Conservation (phyloP, 2,797 vertebrate species). For the Silurus aristotelis region DNA sequence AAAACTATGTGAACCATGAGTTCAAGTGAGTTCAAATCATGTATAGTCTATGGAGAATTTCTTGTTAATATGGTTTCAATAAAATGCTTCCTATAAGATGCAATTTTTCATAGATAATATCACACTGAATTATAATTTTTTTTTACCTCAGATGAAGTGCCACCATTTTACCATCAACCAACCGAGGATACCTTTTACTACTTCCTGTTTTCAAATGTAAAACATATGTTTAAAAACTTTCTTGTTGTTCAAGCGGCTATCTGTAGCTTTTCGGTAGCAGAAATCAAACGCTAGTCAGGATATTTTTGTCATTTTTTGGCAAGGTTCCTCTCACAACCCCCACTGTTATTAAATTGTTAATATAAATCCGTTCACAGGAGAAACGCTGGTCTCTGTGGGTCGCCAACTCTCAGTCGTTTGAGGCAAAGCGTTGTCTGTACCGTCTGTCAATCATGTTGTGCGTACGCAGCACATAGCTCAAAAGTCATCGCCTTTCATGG, state of each 20-base stretch:
- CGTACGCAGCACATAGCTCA: background rate
- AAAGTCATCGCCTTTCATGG: background rate
- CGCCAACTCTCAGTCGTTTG: background rate
- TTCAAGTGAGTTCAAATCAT: no score
- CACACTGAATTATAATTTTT: background rate
- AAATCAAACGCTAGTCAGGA: background rate
- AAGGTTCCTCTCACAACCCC: background rate
- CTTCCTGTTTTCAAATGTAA: background rate
- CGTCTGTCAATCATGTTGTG: conserved; percentile 1
- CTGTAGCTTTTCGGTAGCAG: background rate
- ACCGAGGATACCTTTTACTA: background rate
- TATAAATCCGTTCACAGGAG: background rate
- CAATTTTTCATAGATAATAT: background rate
- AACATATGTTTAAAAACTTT: background rate
- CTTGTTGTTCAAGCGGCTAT: background rate
- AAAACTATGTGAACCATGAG: background rate
- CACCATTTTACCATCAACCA: background rate
- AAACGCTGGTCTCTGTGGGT: background rate
- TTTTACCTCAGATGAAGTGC: background rate
- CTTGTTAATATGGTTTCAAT: background rate
- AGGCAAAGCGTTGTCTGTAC: background rate
- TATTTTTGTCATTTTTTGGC: background rate
- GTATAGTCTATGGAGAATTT: no score
- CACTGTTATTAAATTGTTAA: background rate
- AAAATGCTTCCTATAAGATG: background rate